Evolutionary conservation across 2,797 vertebrate species (phyloP).

Genomic region (Eremophila alpestris): DNA sequence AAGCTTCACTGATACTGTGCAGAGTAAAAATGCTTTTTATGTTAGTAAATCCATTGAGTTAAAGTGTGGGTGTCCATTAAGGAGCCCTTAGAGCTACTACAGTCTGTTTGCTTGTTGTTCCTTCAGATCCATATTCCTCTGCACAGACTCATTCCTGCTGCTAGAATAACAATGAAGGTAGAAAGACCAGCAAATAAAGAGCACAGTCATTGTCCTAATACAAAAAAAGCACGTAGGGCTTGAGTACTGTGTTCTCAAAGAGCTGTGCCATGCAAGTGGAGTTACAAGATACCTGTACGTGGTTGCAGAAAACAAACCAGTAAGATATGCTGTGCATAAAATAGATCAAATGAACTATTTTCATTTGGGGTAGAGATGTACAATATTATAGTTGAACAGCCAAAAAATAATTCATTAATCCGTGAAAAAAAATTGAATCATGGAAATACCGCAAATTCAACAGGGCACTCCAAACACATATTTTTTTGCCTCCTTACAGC

Average conservation of each 20-base stretch:
- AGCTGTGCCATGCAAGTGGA: neutral
- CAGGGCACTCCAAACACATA: neutral
- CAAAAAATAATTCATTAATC: neutral
- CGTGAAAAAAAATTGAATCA: neutral
- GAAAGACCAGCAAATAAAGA: neutral
- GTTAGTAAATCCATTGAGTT: neutral
- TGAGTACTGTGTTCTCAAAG: neutral
- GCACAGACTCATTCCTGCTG: neutral
- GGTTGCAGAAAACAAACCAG: neutral
- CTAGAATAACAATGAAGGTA: conserved; percentile 4
- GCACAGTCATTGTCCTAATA: neutral
- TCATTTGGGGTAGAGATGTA: neutral
- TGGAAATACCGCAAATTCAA: neutral
- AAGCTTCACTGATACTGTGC: neutral
- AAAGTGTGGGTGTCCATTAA: neutral
- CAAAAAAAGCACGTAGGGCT: neutral
- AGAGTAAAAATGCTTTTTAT: neutral
- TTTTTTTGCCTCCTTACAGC: neutral
- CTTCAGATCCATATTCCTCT: neutral
- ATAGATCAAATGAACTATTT: neutral
- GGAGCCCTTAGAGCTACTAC: neutral
- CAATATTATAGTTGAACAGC: neutral
- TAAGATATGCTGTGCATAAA: neutral
- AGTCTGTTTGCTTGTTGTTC: neutral
- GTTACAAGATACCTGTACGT: neutral